Percentiles rank a stretch among this genome's conserved stretches.
Evolutionary conservation across 2,888 invertebrate species (phyloP).

Genomic region (Sipunculus nudus): DNA sequence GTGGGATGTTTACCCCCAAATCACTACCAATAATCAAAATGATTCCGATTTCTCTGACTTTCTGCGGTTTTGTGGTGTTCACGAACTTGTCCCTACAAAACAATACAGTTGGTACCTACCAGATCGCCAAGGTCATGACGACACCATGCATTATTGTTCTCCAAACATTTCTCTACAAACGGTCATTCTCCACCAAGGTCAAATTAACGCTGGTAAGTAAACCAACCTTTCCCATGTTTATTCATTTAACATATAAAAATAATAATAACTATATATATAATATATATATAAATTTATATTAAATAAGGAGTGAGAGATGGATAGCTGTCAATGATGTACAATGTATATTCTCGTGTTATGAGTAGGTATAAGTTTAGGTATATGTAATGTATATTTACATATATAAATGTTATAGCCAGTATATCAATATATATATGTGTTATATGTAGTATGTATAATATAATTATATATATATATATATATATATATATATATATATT

Average conservation of each 20-base stretch:
- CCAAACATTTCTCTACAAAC: slow-evolving; percentile 69
- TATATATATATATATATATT: too few species aligned
- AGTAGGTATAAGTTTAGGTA: too few species aligned
- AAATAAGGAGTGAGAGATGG: neutral
- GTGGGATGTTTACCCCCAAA: slow-evolving; percentile 28
- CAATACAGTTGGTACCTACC: slow-evolving; percentile 73
- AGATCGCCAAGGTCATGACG: slow-evolving; percentile 72
- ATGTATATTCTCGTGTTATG: too few species aligned
- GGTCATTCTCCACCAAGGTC: slow-evolving; percentile 67
- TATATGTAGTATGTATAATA: too few species aligned
- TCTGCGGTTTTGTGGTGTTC: slow-evolving; percentile 73
- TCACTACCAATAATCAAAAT: slow-evolving; percentile 69
- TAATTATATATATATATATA: too few species aligned
- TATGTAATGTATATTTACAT: too few species aligned
- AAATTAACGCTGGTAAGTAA: slow-evolving; percentile 69
- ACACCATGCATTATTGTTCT: slow-evolving; percentile 72
- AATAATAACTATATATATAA: neutral
- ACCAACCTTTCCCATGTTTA: neutral
- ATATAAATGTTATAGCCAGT: too few species aligned
- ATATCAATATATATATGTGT: too few species aligned
- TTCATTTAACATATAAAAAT: too few species aligned
- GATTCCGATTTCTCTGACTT: slow-evolving; percentile 70
- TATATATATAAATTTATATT: neutral
- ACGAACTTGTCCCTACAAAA: slow-evolving; percentile 72
- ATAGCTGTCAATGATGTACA: too few species aligned